Evolutionary conservation across 1,140 invertebrate species (phyloP), one percentile per base, ranked within the genome.

Genomic region (Ips nitidus): DNA sequence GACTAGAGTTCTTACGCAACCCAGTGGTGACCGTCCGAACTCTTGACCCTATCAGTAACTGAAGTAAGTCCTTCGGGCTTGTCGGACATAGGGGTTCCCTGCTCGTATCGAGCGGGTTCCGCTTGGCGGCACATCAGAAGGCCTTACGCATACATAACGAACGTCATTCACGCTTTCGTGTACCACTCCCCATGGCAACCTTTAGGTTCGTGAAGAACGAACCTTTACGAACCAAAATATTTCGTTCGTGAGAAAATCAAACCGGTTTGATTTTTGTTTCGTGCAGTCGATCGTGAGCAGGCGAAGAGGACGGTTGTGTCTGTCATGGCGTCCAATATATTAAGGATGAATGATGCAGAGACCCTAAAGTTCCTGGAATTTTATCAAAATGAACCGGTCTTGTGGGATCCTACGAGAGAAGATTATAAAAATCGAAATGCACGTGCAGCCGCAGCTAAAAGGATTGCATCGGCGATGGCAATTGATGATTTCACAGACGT

Each of bases 401-500:
- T 70, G 42, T 72, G 62, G 60, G 57, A 72, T 66, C 66, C 67
- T n/a, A 55, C 42, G 2, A 60, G n/a, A 38, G 41, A 59, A 40
- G 67, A 69, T 41, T 70, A 72, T 65, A 59, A 65, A 60, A 65
- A 60, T 7, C 52, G 62, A 55, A 60, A 69, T 39, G 37, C 36
- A 43, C 66, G 71, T 60, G 68, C 41, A 47, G 71, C 57, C 22
- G 71, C 71, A 57, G 64, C 71, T 36, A 66, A 36, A 66, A 70
- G 62, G 45, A 70, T 73, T 55, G 63, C 67, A 36, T 7, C 41
- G 41, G 63, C 47, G 52, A 56, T 73, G 58, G 22, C 7, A 5
- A 55, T 72, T 41, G 37, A 52, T 55, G 61, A 61, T 55, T 72
- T 72, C 57, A 60, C 61, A 52, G 39, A 52, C 37, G 40, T 38